phyloP scores from a whole-genome alignment of 2,888 invertebrate genomes.

The Caprella mutica region DNA sequence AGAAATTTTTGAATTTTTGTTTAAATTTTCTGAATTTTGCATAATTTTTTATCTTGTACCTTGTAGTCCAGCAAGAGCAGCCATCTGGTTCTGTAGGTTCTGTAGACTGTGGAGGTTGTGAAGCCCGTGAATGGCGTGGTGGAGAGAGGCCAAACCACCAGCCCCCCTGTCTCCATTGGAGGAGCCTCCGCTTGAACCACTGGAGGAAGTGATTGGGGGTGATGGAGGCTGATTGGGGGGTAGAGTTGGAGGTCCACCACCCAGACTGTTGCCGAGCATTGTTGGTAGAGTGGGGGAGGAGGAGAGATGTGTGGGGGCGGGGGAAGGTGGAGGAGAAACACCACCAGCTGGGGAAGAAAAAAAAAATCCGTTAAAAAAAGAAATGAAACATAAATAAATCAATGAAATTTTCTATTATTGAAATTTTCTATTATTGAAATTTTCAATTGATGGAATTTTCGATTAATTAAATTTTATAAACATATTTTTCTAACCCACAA shows the following conservation, averaged over 20 bases:
- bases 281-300: background rate
- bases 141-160: constrained; percentile 24
- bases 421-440: too few relatives aligned
- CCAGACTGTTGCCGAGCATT: constrained; percentile 1
- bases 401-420: too few relatives aligned
- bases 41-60: too few relatives aligned
- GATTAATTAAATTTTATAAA: too few relatives aligned
- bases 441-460: too few relatives aligned
- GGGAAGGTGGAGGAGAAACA: background rate
- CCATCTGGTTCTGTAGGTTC: constrained; percentile 33
- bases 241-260: constrained; percentile 2
- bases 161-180: background rate
- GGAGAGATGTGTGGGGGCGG: constrained; percentile 1
- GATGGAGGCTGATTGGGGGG: constrained; percentile 7
- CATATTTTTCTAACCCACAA: too few relatives aligned
- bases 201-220: background rate
- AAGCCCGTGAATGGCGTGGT: constrained; percentile 31
- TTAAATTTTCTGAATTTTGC: too few relatives aligned
- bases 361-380: background rate
- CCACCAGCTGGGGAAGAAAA: constrained; percentile 4
- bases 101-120: constrained; percentile 33
- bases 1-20: too few relatives aligned
- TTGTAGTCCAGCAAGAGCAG: constrained; percentile 29
- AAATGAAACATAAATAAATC: background rate
- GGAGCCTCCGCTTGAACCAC: background rate